These are phyloP conservation scores for Agrotis clavis DNA, from an alignment of 2,888 invertebrate species.

Conservation along the genomic window DNA sequence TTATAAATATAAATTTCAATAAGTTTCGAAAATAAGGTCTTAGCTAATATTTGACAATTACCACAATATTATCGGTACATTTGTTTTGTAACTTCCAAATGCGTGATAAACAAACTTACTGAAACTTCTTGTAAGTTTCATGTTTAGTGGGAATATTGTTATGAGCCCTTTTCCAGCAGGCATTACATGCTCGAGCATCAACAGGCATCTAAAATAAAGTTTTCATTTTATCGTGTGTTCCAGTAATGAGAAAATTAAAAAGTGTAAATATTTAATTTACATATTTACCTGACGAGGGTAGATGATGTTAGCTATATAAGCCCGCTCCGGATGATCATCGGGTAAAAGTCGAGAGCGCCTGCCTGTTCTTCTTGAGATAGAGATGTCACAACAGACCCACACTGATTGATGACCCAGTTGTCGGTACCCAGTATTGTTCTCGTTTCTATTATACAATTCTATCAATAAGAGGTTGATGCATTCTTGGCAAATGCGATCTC, in stretches of 20 bases:
- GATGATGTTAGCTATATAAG: conserved; percentile 13
- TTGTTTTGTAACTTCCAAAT: too few relatives aligned
- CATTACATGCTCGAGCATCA: conserved; percentile 21
- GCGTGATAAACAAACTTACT: too few relatives aligned
- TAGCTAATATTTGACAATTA: too few relatives aligned
- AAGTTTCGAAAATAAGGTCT: too few relatives aligned
- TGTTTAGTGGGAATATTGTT: not conserved
- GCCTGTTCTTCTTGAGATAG: conserved; percentile 10
- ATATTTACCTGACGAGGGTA: conserved; percentile 1
- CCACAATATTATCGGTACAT: too few relatives aligned
- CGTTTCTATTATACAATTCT: not conserved
- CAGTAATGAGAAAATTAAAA: conserved; percentile 2
- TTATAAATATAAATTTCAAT: too few relatives aligned
- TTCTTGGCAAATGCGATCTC: conserved; percentile 21
- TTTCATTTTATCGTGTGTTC: conserved; percentile 3
- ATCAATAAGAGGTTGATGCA: not conserved
- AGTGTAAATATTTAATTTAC: conserved; percentile 10
- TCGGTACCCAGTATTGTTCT: not conserved
- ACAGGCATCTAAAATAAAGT: conserved; percentile 5
- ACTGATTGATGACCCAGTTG: conserved; percentile 11
- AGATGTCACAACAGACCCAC: conserved; percentile 11
- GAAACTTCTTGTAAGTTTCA: too few relatives aligned
- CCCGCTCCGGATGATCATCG: conserved; percentile 6
- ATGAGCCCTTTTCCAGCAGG: conserved; percentile 19
- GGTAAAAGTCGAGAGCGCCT: conserved; percentile 3